Evolutionary conservation across 1,140 invertebrate species (phyloP), one percentile per base, ranked within the genome.

Genomic region (Drosophila burlai): DNA sequence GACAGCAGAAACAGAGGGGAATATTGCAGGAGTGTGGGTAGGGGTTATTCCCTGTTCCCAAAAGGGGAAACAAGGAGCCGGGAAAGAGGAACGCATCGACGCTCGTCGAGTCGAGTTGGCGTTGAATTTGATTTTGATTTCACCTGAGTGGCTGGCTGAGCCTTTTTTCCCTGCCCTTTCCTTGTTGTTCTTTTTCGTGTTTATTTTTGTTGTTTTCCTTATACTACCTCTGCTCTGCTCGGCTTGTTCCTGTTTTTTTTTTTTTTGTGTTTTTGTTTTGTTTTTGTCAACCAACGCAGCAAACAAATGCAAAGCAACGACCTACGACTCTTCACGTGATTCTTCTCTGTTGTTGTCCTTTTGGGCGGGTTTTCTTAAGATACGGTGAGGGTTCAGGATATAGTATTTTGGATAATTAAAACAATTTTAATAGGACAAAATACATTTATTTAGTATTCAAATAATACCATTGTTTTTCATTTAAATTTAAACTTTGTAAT

Each of bases 101-200:
- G 61, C 26, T 54, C 66, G 61, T 36, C 73, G 68, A 82, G 59
- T 83, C 61, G 72, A 57, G 54, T 75, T 91, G 86, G 80, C 78
- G 86, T 91, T 89, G 86, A 86, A 90, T 90, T 89, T 91, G 82
- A 91, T 91, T 91, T 91, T 91, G 87, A 91, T 91, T 87, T 91
- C 87, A 91, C 87, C 83, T 86, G 83, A 90, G 86, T 90, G 86
- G 80, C 72, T 81, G 71, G 80, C 65, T 76, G 67, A 50, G 52
- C 36, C 74, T 85, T 57, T 55, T 49, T 57, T 36, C 62, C 43
- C 47, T 54, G 29, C 36, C 43, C 29, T 61, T 73, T 65, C 63
- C 18, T 59, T 61, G 46, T 45, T 49, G 21, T 31, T 21, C 47
- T 47, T n/a, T 42, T 61, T 76, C 29, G 49, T n/a, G 45, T 43